Evolutionary conservation across 2,888 invertebrate genomes (phyloP).

Genomic region (Tachina lurida): DNA sequence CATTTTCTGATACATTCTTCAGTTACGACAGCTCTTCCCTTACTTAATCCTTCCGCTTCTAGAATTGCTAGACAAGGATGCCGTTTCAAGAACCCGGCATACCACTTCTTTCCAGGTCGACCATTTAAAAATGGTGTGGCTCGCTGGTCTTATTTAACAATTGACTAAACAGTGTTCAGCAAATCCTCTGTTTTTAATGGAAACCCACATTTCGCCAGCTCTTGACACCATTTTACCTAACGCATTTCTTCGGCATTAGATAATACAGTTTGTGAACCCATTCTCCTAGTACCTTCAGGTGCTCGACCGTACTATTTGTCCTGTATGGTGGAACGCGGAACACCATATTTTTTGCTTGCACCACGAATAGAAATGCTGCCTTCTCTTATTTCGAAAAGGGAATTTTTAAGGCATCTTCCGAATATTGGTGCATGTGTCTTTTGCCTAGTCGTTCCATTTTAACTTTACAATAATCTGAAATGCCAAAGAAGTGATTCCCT

Average conservation of each 20-base stretch:
- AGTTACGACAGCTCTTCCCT: too few species aligned
- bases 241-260: slow-evolving; percentile 1
- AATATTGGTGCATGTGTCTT: background rate
- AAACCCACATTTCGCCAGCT: slow-evolving; percentile 31
- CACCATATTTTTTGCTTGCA: slow-evolving; percentile 25
- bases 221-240: background rate
- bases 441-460: background rate
- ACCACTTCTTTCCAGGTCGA: slow-evolving; percentile 28
- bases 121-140: slow-evolving; percentile 21
- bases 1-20: slow-evolving; percentile 55
- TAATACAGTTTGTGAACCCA: slow-evolving; percentile 1
- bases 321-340: slow-evolving; percentile 25
- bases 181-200: background rate
- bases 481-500: too few species aligned
- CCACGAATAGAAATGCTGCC: background rate
- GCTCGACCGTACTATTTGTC: background rate
- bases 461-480: too few species aligned
- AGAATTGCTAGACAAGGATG: slow-evolving; percentile 18
- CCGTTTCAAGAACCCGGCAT: background rate
- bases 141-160: background rate
- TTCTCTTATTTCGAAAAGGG: background rate
- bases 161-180: background rate
- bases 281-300: slow-evolving; percentile 5
- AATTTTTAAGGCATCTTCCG: slow-evolving; percentile 1
- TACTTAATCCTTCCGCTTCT: too few species aligned